Conservation (phyloP, 2,113 vertebrate species). For the Lethenteron camtschaticum region DNA sequence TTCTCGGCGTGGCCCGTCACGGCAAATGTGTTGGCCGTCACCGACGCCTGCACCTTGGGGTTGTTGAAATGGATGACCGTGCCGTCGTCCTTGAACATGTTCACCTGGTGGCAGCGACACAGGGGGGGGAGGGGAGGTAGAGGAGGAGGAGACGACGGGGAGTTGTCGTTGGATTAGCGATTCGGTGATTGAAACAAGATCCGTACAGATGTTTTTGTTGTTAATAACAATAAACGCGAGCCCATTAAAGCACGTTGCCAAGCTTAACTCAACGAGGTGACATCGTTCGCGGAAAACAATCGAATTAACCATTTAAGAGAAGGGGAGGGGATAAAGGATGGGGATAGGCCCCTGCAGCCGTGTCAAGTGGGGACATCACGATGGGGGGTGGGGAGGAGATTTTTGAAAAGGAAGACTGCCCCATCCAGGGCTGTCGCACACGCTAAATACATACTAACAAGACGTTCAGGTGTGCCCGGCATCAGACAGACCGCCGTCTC, state of each 20-base stretch:
- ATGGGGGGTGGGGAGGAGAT: not conserved
- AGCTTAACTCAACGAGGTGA: too few species aligned
- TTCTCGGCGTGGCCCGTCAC: constrained; percentile 89
- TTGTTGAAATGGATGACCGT: constrained; percentile 99
- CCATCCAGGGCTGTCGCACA: too few species aligned
- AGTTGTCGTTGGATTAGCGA: too few species aligned
- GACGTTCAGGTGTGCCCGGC: too few species aligned
- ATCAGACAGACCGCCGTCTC: too few species aligned
- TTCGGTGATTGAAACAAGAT: too few species aligned
- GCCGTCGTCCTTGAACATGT: constrained; percentile 97
- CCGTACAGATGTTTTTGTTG: too few species aligned
- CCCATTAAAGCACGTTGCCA: too few species aligned
- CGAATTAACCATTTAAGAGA: not conserved
- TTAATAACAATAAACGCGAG: too few species aligned
- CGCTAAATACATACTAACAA: too few species aligned
- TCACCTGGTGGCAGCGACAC: constrained; percentile 34
- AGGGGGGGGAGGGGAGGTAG: not conserved
- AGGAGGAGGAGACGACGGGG: not conserved
- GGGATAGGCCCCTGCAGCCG: not conserved
- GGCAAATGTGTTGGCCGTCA: constrained; percentile 92
- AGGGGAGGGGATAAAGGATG: not conserved
- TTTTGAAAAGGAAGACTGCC: too few species aligned
- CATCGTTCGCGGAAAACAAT: too few species aligned
- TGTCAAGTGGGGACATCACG: not conserved
- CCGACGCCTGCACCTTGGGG: constrained; percentile 90